Base-by-base conservation (phyloP, 2,113 vertebrate species). In the Trematomus loennbergii region DNA sequence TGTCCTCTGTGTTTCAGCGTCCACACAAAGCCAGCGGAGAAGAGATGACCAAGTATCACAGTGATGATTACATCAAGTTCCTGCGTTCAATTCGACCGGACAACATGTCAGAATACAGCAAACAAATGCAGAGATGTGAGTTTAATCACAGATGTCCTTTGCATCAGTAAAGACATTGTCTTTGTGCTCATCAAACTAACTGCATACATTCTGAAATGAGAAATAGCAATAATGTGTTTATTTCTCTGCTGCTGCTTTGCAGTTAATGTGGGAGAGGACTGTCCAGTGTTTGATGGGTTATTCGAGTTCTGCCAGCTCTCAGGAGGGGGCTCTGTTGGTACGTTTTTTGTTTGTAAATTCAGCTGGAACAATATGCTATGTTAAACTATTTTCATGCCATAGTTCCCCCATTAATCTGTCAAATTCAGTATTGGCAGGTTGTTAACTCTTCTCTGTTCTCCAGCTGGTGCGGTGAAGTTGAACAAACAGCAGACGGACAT, bases 41-140 rank as follows among this genome's bases (percentile, higher is more conserved):
- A 87, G 98, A 99, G 91, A 99, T 99, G 98, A 99, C 98, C 85
- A 99, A 99, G 95, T 99, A 99, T 83, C 98, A 99, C 96, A 99
- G 98, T 0, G 98, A 99, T 0, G 98, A 99, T 88, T 99, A 99
- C 95, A 99, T 99, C 79, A 98, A 99, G 75, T 99, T 99, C 77
- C 94, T 99, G 45, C 94, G 97, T 7, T 99, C 98, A 12, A 99
- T 99, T 79, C 97, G 98, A 46, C 98, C 98, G 0, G 98, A 99
- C 88, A 99, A 99, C 95, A 99, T 99, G 98, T 99, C 98, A 0
- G 98, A 99, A 87, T 99, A 99, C 94, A 99, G 98, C 96, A 99
- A 99, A 88, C 98, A 99, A 91, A 99, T 99, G 98, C 98, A 99
- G 52, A 96, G 98, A 96, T 99, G 98, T 99, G 87, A 96, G 98